phyloP scores from a whole-genome alignment of 2,797 vertebrate genomes.

The Rousettus madagascariensis region DNA sequence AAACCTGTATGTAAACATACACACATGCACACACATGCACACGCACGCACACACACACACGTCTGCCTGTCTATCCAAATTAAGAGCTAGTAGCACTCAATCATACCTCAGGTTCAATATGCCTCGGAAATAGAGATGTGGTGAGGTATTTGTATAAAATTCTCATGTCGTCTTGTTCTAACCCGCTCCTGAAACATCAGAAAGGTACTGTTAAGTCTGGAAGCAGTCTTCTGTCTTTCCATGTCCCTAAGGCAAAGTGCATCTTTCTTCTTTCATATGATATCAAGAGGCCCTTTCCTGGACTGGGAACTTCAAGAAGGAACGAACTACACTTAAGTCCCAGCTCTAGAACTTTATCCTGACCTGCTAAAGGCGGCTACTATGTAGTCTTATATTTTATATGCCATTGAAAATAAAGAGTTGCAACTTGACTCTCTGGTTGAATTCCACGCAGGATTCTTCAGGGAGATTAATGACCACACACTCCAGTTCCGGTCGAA shows the following conservation, averaged over 20 bases:
- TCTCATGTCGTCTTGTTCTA: conserved; percentile 99
- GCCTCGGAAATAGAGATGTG: conserved; percentile 96
- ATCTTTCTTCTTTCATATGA: background rate
- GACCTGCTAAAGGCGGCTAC: background rate
- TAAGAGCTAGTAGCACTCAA: background rate
- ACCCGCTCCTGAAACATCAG: conserved; percentile 91
- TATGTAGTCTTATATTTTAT: no score
- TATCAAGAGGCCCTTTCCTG: background rate
- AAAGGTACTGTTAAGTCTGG: background rate
- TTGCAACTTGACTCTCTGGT: background rate
- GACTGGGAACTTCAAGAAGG: background rate
- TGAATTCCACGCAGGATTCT: background rate
- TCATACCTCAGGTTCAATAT: conserved; percentile 96
- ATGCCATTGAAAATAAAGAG: background rate
- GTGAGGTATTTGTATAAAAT: conserved; percentile 99
- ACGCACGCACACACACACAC: no score
- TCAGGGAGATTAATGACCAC: background rate
- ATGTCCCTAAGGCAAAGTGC: background rate
- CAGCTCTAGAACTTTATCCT: background rate
- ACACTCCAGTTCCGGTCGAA: background rate
- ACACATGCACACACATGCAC: accelerated
- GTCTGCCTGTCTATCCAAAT: background rate
- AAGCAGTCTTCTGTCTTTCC: background rate
- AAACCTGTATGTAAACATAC: accelerated
- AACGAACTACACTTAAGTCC: background rate